Conservation (phyloP, 2,888 invertebrate genomes). For the Callinectes sapidus region DNA sequence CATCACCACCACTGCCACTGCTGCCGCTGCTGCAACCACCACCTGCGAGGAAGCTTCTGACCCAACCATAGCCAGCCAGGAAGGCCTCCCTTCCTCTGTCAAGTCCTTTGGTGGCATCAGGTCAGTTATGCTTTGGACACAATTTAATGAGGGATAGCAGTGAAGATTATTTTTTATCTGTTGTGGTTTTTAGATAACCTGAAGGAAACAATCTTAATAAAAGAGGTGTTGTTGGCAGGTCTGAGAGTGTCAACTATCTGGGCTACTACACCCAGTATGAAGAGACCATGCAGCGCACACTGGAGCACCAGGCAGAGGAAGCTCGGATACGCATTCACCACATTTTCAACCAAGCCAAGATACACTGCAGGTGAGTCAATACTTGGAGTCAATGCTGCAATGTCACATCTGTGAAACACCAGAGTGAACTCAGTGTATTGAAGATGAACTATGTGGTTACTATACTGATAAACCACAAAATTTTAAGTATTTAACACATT, state of each 20-base stretch:
- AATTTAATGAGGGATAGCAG: neutral
- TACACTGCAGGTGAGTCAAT: slow-evolving; percentile 79
- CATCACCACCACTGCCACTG: neutral
- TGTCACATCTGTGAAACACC: neutral
- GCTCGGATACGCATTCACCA: slow-evolving; percentile 80
- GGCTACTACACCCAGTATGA: slow-evolving; percentile 84
- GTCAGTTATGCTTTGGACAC: slow-evolving; percentile 10
- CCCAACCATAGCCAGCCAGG: neutral
- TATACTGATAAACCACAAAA: neutral
- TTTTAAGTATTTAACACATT: neutral
- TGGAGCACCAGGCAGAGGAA: slow-evolving; percentile 79
- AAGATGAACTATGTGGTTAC: neutral
- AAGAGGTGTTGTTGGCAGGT: slow-evolving; percentile 75
- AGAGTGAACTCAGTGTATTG: neutral
- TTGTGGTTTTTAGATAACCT: neutral
- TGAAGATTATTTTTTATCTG: neutral
- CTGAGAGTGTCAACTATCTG: slow-evolving; percentile 83
- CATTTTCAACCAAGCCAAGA: slow-evolving; percentile 82
- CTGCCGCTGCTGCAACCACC: no score
- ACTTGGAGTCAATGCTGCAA: neutral
- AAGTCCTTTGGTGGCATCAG: slow-evolving; percentile 26
- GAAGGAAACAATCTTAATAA: neutral
- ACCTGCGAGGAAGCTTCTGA: neutral
- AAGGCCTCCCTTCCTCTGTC: slow-evolving; percentile 13
- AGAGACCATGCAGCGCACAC: slow-evolving; percentile 81